phyloP scores from a whole-genome alignment of 1,140 invertebrate species.

The Drosophila bipectinata region DNA sequence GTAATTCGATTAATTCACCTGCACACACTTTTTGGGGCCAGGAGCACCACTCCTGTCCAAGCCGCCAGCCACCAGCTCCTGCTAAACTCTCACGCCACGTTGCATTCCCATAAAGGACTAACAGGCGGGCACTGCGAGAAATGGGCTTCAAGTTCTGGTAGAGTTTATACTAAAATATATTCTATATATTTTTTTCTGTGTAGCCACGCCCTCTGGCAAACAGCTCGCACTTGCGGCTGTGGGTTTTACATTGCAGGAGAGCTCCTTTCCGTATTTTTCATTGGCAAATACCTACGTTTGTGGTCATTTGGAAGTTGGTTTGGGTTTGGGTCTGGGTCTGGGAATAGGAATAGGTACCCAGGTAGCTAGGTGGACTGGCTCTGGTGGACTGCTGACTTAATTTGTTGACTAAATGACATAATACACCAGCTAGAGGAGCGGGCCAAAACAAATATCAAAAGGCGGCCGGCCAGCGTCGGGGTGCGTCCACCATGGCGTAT shows the following conservation, averaged over 20 bases:
- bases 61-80: background rate
- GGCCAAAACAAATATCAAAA: conserved; percentile 50
- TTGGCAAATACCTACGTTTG: background rate
- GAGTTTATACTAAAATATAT: too few relatives aligned
- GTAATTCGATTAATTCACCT: conserved; percentile 26
- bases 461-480: background rate
- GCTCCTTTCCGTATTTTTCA: background rate
- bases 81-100: conserved; percentile 3
- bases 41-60: background rate
- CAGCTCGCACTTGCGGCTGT: background rate
- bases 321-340: background rate
- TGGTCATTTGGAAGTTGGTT: background rate
- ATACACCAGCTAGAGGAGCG: conserved; percentile 39
- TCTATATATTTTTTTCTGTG: too few relatives aligned
- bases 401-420: conserved; percentile 79
- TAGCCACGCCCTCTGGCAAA: too few relatives aligned
- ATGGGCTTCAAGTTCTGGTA: too few relatives aligned
- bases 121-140: background rate
- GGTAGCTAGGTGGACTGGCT: background rate
- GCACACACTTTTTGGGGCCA: conserved; percentile 7
- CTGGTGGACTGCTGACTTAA: conserved; percentile 48
- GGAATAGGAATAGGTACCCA: background rate
- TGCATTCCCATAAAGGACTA: conserved; percentile 25
- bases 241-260: background rate
- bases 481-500: conserved; percentile 44